Conservation (phyloP, 2,797 vertebrate genomes). For the Arnoldichthys spilopterus region DNA sequence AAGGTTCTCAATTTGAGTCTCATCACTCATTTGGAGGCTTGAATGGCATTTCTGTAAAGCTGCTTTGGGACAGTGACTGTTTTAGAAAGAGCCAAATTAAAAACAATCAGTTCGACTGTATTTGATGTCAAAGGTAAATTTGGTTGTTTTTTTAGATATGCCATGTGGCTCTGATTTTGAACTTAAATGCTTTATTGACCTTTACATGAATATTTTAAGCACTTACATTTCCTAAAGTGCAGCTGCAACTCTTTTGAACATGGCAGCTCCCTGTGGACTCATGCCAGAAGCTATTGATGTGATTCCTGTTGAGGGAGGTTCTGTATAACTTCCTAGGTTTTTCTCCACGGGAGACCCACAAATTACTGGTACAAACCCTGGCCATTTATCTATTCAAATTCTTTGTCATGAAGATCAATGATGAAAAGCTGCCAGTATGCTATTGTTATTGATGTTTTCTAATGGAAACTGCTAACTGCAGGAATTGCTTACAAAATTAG, state of each 20-base stretch:
- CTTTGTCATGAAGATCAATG: constrained; percentile 74
- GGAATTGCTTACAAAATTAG: neutral
- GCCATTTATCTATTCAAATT: constrained; percentile 56
- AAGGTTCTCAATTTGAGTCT: too few relatives aligned
- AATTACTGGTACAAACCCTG: constrained; percentile 23
- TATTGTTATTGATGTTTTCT: neutral
- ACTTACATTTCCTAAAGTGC: neutral
- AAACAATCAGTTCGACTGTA: too few relatives aligned
- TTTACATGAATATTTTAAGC: too few relatives aligned
- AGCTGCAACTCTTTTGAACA: neutral
- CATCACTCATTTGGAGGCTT: too few relatives aligned
- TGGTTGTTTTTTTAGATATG: neutral
- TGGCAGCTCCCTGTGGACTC: neutral
- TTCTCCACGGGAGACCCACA: constrained; percentile 19
- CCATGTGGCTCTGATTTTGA: neutral
- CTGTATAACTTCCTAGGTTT: neutral
- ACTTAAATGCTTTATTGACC: neutral
- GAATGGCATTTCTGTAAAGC: neutral
- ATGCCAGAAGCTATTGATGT: neutral
- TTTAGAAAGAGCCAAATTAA: neutral
- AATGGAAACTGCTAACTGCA: neutral
- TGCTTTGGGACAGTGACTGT: neutral
- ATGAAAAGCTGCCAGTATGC: constrained; percentile 15
- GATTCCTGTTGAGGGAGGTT: neutral
- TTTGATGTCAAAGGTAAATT: neutral